phyloP scores from a whole-genome alignment of 2,113 vertebrate genomes.

The Leuciscus idus region DNA sequence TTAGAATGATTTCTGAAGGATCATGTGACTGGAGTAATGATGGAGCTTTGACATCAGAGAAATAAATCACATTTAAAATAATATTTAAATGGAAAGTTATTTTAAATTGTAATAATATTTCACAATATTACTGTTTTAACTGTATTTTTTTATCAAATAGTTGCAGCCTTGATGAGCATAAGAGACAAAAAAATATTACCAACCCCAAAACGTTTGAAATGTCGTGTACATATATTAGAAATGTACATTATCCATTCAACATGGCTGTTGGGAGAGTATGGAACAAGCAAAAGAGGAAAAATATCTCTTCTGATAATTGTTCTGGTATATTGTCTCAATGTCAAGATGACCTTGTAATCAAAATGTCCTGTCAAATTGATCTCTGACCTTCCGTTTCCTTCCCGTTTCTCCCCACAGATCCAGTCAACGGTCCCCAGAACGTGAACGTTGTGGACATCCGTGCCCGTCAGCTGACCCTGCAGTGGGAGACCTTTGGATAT shows the following conservation, averaged over 20 bases:
- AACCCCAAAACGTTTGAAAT: background rate
- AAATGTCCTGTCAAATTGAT: background rate
- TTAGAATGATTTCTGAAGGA: slow-evolving; percentile 1
- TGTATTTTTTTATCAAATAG: background rate
- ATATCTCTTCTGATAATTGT: background rate
- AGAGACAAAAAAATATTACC: background rate
- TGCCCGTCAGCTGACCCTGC: slow-evolving; percentile 91
- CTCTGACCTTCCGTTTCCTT: background rate
- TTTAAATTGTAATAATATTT: background rate
- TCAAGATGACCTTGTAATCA: background rate
- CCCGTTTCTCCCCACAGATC: slow-evolving; percentile 78
- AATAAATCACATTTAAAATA: background rate
- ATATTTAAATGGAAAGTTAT: background rate
- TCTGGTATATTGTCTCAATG: background rate
- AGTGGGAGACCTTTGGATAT: slow-evolving; percentile 97
- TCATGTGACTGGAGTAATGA: background rate
- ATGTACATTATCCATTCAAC: too few relatives aligned
- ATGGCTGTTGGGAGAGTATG: background rate
- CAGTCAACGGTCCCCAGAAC: slow-evolving; percentile 90
- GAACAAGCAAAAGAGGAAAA: background rate
- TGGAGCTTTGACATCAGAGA: background rate
- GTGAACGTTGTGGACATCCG: slow-evolving; percentile 95
- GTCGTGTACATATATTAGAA: background rate
- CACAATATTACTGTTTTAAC: background rate
- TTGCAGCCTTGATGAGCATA: background rate